Conservation (phyloP, 2,888 invertebrate genomes). For the Cacoxenus indagator region DNA sequence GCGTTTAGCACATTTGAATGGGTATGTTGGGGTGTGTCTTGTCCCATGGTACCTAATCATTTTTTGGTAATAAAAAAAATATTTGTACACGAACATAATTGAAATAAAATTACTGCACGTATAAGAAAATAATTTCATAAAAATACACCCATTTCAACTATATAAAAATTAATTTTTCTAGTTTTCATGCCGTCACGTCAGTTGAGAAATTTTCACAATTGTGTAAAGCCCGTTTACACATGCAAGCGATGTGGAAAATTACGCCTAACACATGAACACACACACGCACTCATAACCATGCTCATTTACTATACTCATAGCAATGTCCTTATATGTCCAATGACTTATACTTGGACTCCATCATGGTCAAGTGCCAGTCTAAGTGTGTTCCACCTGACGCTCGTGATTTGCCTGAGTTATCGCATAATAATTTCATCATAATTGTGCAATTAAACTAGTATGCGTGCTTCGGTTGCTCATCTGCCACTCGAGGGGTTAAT, state of each 20-base stretch:
- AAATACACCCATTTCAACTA: background rate
- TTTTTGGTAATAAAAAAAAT: background rate
- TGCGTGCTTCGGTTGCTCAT: conserved; percentile 12
- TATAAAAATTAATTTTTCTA: background rate
- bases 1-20: background rate
- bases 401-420: conserved; percentile 59
- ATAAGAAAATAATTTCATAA: background rate
- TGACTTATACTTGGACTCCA: no score
- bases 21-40: background rate
- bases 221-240: conserved; percentile 44
- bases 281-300: background rate
- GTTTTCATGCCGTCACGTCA: background rate
- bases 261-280: background rate
- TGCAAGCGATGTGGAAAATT: conserved; percentile 37
- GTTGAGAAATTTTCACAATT: background rate
- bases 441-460: conserved; percentile 59
- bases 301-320: background rate
- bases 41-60: background rate
- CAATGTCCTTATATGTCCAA: background rate
- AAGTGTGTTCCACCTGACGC: conserved; percentile 28
- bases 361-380: background rate
- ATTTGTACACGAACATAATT: background rate
- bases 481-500: no score
- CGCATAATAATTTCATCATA: conserved; percentile 63
- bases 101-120: background rate